Conservation (phyloP, 2,797 vertebrate species). For the Takifugu ocellatus region DNA sequence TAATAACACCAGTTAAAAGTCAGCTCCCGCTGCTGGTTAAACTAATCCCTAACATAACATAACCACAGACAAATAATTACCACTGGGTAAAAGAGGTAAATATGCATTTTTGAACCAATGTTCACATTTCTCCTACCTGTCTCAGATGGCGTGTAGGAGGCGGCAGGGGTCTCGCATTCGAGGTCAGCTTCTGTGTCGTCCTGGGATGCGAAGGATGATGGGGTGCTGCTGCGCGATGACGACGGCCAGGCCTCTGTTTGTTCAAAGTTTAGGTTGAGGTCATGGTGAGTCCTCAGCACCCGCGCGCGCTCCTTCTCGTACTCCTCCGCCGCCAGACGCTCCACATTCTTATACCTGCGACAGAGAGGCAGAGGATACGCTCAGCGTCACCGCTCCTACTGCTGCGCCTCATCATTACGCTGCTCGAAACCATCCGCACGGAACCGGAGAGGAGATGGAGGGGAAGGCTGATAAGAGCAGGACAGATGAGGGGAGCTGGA, state of each 20-base stretch:
- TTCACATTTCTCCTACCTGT: slow-evolving; percentile 45
- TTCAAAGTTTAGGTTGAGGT: slow-evolving; percentile 79
- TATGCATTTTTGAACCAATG: not conserved
- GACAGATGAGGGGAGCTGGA: slow-evolving; percentile 21
- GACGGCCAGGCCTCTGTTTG: slow-evolving; percentile 71
- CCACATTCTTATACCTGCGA: slow-evolving; percentile 92
- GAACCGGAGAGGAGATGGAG: slow-evolving; percentile 6
- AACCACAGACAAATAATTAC: no score
- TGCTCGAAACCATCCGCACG: slow-evolving; percentile 5
- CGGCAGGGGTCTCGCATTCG: slow-evolving; percentile 51
- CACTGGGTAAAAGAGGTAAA: not conserved
- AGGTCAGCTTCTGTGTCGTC: slow-evolving; percentile 66
- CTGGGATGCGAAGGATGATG: slow-evolving; percentile 71
- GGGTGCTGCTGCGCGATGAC: slow-evolving; percentile 73
- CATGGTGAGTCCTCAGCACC: slow-evolving; percentile 69
- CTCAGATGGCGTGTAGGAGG: slow-evolving; percentile 56
- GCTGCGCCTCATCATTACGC: not conserved
- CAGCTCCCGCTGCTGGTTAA: no score
- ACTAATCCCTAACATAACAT: no score
- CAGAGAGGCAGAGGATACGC: not conserved
- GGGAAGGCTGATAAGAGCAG: slow-evolving; percentile 1
- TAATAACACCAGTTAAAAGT: no score
- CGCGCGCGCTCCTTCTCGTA: slow-evolving; percentile 84
- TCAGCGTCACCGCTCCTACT: no score
- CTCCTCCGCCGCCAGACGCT: slow-evolving; percentile 88